These are phyloP conservation scores for Gadopsis bispinosus DNA, from an alignment of 2,797 vertebrate species.

Conservation along the genomic window DNA sequence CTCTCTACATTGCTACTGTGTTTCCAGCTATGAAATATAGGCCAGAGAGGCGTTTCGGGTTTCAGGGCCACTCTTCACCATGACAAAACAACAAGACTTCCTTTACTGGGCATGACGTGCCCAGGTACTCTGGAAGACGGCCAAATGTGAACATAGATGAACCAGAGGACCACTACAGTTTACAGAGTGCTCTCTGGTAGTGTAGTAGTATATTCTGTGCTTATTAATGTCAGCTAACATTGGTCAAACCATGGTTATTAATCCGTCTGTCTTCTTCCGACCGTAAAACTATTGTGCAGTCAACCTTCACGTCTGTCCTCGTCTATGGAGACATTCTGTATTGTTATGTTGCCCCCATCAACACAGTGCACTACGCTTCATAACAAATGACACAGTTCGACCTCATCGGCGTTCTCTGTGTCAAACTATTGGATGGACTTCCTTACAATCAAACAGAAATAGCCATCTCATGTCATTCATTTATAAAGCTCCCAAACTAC, in stretches of 20 bases:
- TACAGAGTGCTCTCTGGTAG: neutral
- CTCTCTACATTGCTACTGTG: slow-evolving; percentile 37
- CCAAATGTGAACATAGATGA: slow-evolving; percentile 17
- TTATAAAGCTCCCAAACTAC: no score
- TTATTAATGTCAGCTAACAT: neutral
- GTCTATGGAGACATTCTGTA: no score
- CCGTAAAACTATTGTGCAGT: no score
- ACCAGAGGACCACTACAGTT: neutral
- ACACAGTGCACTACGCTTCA: no score
- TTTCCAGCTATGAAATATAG: slow-evolving; percentile 60
- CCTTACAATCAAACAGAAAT: no score
- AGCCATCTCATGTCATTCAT: no score
- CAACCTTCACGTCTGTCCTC: no score
- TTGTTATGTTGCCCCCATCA: no score
- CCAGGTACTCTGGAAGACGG: slow-evolving; percentile 15
- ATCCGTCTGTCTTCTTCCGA: neutral
- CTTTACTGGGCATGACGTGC: slow-evolving; percentile 8
- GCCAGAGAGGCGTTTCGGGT: slow-evolving; percentile 61
- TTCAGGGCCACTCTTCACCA: slow-evolving; percentile 48
- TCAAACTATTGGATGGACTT: no score
- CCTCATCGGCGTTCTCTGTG: no score
- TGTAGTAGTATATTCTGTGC: no score
- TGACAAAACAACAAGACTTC: slow-evolving; percentile 43
- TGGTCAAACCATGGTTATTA: neutral
- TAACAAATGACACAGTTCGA: no score